Percentiles rank a stretch among this genome's conserved stretches.
phyloP scores from a whole-genome alignment of 2,113 vertebrate species.

The Oryzias javanicus region DNA sequence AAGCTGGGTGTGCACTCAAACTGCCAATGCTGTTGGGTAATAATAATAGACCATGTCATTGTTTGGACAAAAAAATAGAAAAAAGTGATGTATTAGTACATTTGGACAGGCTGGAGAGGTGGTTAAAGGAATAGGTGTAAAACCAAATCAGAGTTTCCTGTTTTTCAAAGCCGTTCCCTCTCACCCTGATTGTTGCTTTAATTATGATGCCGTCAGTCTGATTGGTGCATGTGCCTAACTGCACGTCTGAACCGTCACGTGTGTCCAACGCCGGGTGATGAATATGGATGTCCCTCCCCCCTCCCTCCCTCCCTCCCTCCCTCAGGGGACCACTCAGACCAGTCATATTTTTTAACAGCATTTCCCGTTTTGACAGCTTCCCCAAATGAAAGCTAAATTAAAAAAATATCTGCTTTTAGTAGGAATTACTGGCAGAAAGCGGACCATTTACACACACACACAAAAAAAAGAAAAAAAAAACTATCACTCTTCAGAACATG shows the following conservation, averaged over 20 bases:
- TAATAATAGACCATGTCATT: slow-evolving; percentile 30
- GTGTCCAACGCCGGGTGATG: slow-evolving; percentile 25
- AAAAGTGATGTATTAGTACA: too few relatives aligned
- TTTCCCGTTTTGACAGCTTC: slow-evolving; percentile 19
- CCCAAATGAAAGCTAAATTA: slow-evolving; percentile 16
- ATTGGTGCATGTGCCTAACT: slow-evolving; percentile 49
- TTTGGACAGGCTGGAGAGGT: too few relatives aligned
- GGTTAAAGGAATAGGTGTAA: neutral
- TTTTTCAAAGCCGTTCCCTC: slow-evolving; percentile 43
- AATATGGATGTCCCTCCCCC: slow-evolving; percentile 46
- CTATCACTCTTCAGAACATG: neutral
- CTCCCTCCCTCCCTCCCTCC: slow-evolving; percentile 10
- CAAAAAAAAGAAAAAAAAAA: neutral
- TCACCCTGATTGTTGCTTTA: slow-evolving; percentile 64
- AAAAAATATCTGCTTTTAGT: slow-evolving; percentile 37
- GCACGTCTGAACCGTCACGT: slow-evolving; percentile 11
- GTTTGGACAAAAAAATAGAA: too few relatives aligned
- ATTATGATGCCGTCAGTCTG: slow-evolving; percentile 60
- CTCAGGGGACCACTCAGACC: slow-evolving; percentile 16
- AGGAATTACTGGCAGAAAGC: slow-evolving; percentile 31
- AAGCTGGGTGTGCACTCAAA: slow-evolving; percentile 19
- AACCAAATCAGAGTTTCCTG: slow-evolving; percentile 48
- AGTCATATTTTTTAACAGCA: slow-evolving; percentile 5
- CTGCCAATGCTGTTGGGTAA: slow-evolving; percentile 50
- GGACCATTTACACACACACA: neutral